Base-by-base conservation (phyloP, 2,797 vertebrate genomes). In the Myripristis jacobus region DNA sequence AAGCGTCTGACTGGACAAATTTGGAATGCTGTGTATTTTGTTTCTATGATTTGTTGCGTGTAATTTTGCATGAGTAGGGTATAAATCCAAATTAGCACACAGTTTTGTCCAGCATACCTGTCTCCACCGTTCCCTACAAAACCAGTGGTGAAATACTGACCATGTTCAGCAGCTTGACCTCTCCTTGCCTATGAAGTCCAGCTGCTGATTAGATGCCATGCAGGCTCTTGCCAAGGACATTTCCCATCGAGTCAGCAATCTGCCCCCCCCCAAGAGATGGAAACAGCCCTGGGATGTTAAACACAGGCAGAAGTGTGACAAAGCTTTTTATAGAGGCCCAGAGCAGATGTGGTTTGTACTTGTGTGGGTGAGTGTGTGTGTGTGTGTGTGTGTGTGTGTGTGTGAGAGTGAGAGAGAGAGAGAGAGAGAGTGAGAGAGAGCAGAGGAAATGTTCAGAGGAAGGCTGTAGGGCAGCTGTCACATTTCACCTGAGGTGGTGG, bases 181-280 rank as follows among this genome's bases (percentile, higher is more conserved):
- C 44, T 71, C 19, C 31, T 53, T 36, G 55, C 57, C 41, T 63
- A 46, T 82, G 53, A 56, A 31, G 61, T 66, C 70, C 63, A 73
- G 59, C 66, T 66, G 61, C 72, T 74, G 76, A 80, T 72, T 71
- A 68, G 74, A 56, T 53, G 65, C 62, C 61, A 22, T 47, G 46
- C 22, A n/a, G 36, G 3, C 52, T 63, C 62, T 66, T 50, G 63
- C 66, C 65, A 79, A 73, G 69, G 78, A 83, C 19, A 51, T 53
- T 74, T 85, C 67, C 61, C 75, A 41, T 64, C 4, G 65, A 86
- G 75, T 90, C 88, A 90, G 86, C 87, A 80, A 24, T 80, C 71
- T n/a, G 56, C 62, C 67, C 60, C 66, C 62, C 69, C 60, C 27
- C 36, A 50, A 54, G 61, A 79, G 59, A 74, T 73, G 31, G 63